Conservation (phyloP, 2,888 invertebrate species). For the Trachelus stipa region DNA sequence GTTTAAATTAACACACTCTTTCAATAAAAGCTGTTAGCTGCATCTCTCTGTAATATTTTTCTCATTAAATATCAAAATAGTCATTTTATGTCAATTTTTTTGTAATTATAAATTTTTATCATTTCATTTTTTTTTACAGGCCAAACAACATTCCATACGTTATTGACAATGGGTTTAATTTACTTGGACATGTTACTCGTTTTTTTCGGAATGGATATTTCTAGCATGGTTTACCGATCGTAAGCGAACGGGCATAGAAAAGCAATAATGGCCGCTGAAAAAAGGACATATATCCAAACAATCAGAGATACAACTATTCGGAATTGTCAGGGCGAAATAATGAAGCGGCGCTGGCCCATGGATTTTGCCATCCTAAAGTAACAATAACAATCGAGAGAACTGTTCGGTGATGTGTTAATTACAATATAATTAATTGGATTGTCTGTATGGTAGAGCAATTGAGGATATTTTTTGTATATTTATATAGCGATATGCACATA, state of each 20-base stretch:
- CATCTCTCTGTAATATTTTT: background rate
- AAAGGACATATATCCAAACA: background rate
- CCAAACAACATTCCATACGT: too few species aligned
- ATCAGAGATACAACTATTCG: background rate
- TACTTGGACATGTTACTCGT: background rate
- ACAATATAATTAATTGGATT: conserved; percentile 62
- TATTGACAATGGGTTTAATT: background rate
- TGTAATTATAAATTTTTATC: too few species aligned
- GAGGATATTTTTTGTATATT: background rate
- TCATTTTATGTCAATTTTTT: too few species aligned
- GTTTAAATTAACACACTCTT: background rate
- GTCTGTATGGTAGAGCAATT: conserved; percentile 21
- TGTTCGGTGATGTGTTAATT: conserved; percentile 54
- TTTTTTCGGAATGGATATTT: background rate
- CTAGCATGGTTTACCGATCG: background rate
- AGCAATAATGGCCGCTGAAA: background rate
- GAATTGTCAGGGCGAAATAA: conserved; percentile 1
- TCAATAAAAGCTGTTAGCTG: background rate
- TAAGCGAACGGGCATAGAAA: background rate
- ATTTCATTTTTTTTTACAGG: too few species aligned
- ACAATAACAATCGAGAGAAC: conserved; percentile 46
- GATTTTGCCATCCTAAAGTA: conserved; percentile 6
- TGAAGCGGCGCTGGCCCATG: conserved; percentile 6
- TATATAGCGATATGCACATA: conserved; percentile 32
- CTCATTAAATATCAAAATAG: too few species aligned